Evolutionary conservation across 2,888 invertebrate species (phyloP).

Genomic region (Cryptophagus acutangulus): DNA sequence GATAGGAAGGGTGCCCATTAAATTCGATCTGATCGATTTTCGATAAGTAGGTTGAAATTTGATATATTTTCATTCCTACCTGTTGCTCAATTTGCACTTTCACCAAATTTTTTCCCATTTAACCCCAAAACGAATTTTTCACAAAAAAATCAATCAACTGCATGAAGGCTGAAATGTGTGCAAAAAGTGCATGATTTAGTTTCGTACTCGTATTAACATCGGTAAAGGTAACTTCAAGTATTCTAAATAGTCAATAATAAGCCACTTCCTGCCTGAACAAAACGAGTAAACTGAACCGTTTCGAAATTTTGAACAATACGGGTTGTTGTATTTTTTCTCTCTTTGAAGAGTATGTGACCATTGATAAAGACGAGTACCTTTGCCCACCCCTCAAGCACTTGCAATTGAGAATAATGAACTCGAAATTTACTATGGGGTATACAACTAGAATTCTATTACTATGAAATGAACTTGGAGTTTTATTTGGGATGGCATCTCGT

Average conservation of each 20-base stretch:
- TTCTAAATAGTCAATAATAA: constrained; percentile 31
- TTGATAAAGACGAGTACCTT: constrained; percentile 16
- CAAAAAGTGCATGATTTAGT: too few species aligned
- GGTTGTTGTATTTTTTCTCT: constrained; percentile 22
- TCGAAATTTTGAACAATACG: constrained; percentile 22
- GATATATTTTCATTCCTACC: constrained; percentile 3
- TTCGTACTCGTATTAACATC: too few species aligned
- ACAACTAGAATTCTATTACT: too few species aligned
- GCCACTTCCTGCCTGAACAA: constrained; percentile 32
- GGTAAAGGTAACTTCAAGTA: constrained; percentile 20
- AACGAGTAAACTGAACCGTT: constrained; percentile 26
- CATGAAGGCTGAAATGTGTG: too few species aligned
- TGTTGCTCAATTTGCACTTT: constrained; percentile 1
- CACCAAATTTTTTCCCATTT: background rate
- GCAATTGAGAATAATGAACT: constrained; percentile 17
- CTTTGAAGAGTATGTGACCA: too few species aligned
- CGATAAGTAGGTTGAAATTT: constrained; percentile 8
- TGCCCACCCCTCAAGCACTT: constrained; percentile 19
- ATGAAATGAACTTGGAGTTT: too few species aligned
- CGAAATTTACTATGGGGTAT: too few species aligned
- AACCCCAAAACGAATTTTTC: background rate
- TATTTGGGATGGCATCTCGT: too few species aligned
- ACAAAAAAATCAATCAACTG: too few species aligned
- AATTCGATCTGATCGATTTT: constrained; percentile 8
- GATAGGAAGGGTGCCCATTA: background rate